Base-by-base conservation (phyloP, 2,888 invertebrate genomes). In the Drosophila paucipuncta region DNA sequence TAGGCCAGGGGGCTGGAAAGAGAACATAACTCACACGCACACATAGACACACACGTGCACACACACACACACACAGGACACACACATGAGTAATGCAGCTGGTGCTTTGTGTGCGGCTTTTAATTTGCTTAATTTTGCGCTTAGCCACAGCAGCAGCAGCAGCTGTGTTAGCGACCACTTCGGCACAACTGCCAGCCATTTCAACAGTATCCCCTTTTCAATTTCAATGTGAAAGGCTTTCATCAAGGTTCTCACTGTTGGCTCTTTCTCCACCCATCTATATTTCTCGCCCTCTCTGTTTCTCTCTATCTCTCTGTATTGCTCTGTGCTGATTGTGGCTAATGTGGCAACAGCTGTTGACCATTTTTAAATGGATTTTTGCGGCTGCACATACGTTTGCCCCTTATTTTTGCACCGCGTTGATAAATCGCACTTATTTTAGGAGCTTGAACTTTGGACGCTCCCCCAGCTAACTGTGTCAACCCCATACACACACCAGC, bases 101-200 rank as follows among this genome's bases (percentile, higher is more conserved):
- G 89, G 33, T 71, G 77, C 74, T 72, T 72, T 70, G 72, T 83
- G 82, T 88, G 90, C 65, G 85, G 90, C 79, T 88, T 90, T 90
- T 87, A 90, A 87, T 87, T 87, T 90, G 90, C 87, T 90, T 87
- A 87, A 87, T 87, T 87, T 90, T 85, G 83, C 81, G 89, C 90
- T 90, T 80, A 90, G 86, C 83, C 90, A 59, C 79, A 82, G 73
- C 73, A 82, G 68, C 60, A 47, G 22, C 69, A 66, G 55, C 73
- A 70, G 73, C 61, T 62, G 66, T 43, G 50, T 49, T 60, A 58
- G 65, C 37, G 72, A 79, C 79, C 73, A 84, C 84, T 82, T 82
- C 73, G 59, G 50, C 64, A 59, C 68, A 61, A 61, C 60, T 62
- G 73, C 33, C 65, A 50, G 52, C 47, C 53, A 73, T 79, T 79